Evolutionary conservation across 2,888 invertebrate genomes (phyloP).

Genomic region (Plutella xylostella): DNA sequence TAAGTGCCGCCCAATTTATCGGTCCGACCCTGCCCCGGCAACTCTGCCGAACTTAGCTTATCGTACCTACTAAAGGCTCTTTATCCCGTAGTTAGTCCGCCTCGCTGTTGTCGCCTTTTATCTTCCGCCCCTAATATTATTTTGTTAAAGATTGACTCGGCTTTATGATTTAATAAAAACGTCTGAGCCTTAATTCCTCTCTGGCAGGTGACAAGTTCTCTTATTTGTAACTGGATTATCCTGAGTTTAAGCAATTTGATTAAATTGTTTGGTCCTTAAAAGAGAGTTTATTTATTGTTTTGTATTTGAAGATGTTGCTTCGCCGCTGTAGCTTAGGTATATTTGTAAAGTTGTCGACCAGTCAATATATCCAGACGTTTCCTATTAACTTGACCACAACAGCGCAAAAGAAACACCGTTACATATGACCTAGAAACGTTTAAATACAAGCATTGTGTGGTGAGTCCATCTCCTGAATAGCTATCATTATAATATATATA

Average conservation of each 20-base stretch:
- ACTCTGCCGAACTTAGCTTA: constrained; percentile 66
- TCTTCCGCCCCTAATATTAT: constrained; percentile 32
- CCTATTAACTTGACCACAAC: constrained; percentile 47
- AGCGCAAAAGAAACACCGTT: constrained; percentile 45
- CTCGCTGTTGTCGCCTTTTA: constrained; percentile 55
- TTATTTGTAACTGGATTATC: not conserved
- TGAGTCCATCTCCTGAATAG: too few relatives aligned
- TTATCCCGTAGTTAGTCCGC: constrained; percentile 64
- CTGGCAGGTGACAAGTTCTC: constrained; percentile 4
- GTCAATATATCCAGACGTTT: constrained; percentile 39
- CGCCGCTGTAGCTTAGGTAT: not conserved
- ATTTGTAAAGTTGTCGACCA: not conserved
- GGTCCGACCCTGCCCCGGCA: constrained; percentile 62
- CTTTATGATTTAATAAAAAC: constrained; percentile 17
- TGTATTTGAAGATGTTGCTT: not conserved
- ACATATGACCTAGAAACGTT: constrained; percentile 49
- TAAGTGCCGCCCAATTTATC: constrained; percentile 70
- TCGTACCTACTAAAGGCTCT: constrained; percentile 63
- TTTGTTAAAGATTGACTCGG: constrained; percentile 21
- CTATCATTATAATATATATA: too few relatives aligned
- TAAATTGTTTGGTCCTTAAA: not conserved
- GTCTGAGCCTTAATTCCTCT: constrained; percentile 4
- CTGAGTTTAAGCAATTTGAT: not conserved
- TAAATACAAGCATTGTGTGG: constrained; percentile 19
- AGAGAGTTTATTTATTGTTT: not conserved